Percentiles rank a stretch among this genome's conserved stretches.
Conservation (phyloP, 2,113 vertebrate species). For the Mionectes macconnelli region DNA sequence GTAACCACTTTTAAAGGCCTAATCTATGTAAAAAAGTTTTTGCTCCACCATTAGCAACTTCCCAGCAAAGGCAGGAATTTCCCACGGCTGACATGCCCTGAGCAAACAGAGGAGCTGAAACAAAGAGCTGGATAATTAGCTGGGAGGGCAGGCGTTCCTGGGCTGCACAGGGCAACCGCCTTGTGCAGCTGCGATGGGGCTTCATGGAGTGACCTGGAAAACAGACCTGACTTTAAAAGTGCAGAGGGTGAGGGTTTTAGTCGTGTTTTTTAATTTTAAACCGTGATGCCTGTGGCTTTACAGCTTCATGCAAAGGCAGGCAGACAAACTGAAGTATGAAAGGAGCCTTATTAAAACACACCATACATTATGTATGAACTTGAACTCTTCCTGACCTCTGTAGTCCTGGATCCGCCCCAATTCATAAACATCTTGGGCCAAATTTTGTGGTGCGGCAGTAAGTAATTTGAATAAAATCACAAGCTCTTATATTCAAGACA, state of each 20-base stretch:
- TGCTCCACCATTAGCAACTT: neutral
- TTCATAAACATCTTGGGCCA: conserved; percentile 50
- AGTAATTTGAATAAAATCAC: conserved; percentile 57
- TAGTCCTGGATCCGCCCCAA: conserved; percentile 60
- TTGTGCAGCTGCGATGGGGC: neutral
- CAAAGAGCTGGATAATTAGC: conserved; percentile 18
- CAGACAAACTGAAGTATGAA: conserved; percentile 57
- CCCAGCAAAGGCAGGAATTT: conserved; percentile 23
- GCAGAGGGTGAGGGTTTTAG: conserved; percentile 11
- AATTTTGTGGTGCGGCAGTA: conserved; percentile 58
- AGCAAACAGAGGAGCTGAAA: conserved; percentile 7
- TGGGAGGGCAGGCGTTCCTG: neutral
- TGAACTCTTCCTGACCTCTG: conserved; percentile 73
- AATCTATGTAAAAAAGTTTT: conserved; percentile 35
- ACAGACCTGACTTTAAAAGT: conserved; percentile 23
- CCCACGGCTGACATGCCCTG: conserved; percentile 22
- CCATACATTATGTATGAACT: conserved; percentile 70
- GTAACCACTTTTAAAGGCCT: conserved; percentile 51
- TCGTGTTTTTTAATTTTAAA: conserved; percentile 53
- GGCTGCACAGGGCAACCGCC: neutral
- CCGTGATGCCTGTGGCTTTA: conserved; percentile 56
- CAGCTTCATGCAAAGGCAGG: conserved; percentile 52
- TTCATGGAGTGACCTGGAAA: conserved; percentile 28
- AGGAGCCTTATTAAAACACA: conserved; percentile 66
- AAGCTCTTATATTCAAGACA: conserved; percentile 35